A percentile compares a stretch with the other conserved stretches of the same genome.
Conservation (phyloP, 2,888 invertebrate species). For the Coecobrya sp. region DNA sequence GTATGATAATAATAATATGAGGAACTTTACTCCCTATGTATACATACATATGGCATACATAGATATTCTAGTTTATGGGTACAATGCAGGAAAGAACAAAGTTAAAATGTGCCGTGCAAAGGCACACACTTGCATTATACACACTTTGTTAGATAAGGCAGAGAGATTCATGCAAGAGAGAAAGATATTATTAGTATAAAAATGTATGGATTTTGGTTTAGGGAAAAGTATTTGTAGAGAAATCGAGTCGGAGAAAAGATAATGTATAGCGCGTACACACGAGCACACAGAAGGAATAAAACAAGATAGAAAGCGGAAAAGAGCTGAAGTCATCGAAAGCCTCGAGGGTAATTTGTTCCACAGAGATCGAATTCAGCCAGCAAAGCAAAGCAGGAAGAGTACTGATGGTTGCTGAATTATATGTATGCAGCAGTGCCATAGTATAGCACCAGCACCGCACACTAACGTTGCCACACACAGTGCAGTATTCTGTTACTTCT, state of each 20-base stretch:
- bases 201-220: constrained; percentile 45
- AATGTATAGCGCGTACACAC: constrained; percentile 57
- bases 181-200: constrained; percentile 25
- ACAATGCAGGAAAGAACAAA: constrained; percentile 18
- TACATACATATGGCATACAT: neutral
- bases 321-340: constrained; percentile 83
- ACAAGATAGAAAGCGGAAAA: constrained; percentile 78
- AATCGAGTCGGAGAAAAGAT: constrained; percentile 68
- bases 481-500: constrained; percentile 19
- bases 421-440: constrained; percentile 25
- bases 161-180: constrained; percentile 3
- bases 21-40: constrained; percentile 9
- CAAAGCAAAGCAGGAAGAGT: constrained; percentile 55
- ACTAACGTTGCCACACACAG: constrained; percentile 17
- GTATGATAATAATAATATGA: neutral
- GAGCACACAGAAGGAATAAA: constrained; percentile 61
- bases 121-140: neutral
- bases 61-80: constrained; percentile 8
- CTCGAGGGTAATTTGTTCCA: constrained; percentile 84
- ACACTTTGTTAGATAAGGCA: neutral
- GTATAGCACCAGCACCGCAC: neutral
- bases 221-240: constrained; percentile 12
- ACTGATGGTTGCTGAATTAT: constrained; percentile 1
- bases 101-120: neutral
- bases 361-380: constrained; percentile 83